phyloP scores from a whole-genome alignment of 2,888 invertebrate genomes.

The Chymomyza caudatula region DNA sequence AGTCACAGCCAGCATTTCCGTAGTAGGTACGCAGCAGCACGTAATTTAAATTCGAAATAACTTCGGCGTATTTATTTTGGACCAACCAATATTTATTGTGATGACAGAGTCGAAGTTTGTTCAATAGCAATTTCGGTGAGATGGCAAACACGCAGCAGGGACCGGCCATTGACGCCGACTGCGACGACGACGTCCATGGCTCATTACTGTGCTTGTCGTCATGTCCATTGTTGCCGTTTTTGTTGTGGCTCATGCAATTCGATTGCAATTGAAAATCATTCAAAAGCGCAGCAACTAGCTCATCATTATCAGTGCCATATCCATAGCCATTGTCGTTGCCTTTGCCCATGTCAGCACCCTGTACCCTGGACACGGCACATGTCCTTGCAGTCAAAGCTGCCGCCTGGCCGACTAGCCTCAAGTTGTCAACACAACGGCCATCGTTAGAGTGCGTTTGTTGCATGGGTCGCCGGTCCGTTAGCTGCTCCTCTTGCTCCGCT shows the following conservation, averaged over 20 bases:
- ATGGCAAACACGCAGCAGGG: constrained; percentile 64
- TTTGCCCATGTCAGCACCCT: background rate
- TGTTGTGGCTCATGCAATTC: constrained; percentile 53
- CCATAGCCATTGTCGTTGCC: background rate
- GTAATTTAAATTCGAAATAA: constrained; percentile 78
- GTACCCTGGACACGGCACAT: constrained; percentile 51
- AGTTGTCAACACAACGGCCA: constrained; percentile 41
- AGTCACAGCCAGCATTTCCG: constrained; percentile 65
- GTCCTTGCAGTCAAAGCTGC: constrained; percentile 25
- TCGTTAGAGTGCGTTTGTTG: constrained; percentile 66
- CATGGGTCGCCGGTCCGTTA: constrained; percentile 3
- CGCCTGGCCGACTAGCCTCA: constrained; percentile 36
- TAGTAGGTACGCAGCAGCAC: constrained; percentile 74
- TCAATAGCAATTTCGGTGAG: constrained; percentile 77
- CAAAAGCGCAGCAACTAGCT: constrained; percentile 77
- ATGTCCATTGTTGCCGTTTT: constrained; percentile 19
- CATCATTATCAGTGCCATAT: constrained; percentile 75
- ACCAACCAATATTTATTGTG: constrained; percentile 79
- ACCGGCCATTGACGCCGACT: background rate
- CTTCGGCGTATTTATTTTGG: constrained; percentile 79
- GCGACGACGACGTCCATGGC: constrained; percentile 25
- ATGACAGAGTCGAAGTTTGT: constrained; percentile 77
- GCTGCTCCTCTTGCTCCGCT: constrained; percentile 28
- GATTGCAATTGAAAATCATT: constrained; percentile 76
- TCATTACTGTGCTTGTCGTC: constrained; percentile 53